Base-by-base conservation (phyloP, 1,140 invertebrate genomes). In the Drosophila nannoptera region DNA sequence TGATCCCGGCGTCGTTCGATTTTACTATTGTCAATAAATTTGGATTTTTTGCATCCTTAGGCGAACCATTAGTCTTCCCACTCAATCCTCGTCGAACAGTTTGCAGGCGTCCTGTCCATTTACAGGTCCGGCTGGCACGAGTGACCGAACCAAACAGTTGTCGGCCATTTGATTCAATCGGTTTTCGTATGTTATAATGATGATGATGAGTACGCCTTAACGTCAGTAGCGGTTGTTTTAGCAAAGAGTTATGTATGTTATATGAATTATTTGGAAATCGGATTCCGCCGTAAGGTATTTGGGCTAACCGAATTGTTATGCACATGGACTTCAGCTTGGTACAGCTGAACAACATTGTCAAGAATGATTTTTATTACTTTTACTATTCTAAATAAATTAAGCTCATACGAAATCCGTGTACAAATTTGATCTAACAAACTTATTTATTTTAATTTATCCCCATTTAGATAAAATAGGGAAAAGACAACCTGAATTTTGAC, bases 1-100 rank as follows among this genome's bases (percentile, higher is more conserved):
- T 91, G 12, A 94, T 66, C 64, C 94, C 93, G 0, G 92, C 91
- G 42, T 88, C 89, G 68, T 90, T 92, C 80, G 92, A 89, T 45
- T 72, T 67, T 42, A 52, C 3, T n/a, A 14, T 0, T 5, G n/a
- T 0, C 22, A 22, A 22, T 22, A 22, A 2, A 22, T 7, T 8
- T 7, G 7, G 7, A 14, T 2, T 8, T 35, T 16, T n/a, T 7
- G 5, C 7, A 7, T n/a, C 5, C 22, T 22, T 22, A 22, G n/a
- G 2, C 31, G n/a, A 9, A 29, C 32, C 33, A n/a, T 0, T n/a
- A 0, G 12, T 31, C 7, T 12, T 33, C 11, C n/a, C 11, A 12
- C 9, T 12, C 22, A 62, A 11, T 5, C 55, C 64, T 7, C 78
- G 72, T 33, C 72, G 32, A 8, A 78, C 7, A 12, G 42, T 40